Evolutionary conservation across 2,888 invertebrate species (phyloP), one percentile per base, ranked within the genome.

Genomic region (Xanthorhoe spadicearia): DNA sequence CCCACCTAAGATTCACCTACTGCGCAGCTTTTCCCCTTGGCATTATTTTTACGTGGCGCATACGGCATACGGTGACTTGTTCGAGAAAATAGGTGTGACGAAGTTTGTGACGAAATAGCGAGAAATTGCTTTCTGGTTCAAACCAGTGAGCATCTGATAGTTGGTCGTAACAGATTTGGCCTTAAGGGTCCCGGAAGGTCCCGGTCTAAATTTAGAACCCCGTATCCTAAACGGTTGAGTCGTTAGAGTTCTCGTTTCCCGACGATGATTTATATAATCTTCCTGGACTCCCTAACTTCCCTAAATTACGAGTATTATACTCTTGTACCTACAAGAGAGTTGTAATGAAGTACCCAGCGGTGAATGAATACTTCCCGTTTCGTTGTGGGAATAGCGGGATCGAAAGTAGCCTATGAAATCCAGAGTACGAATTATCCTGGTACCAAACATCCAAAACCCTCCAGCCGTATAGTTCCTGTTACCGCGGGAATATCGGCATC

Each of bases 191-290:
- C 73, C 56, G 64, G 72, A 68, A 69, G 70, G 69, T n/a, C n/a
- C n/a, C n/a, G n/a, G n/a, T 58, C 57, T 69, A 65, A 66, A 71
- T 55, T 67, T 69, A 70, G 69, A 69, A 43, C 61, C 46, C 60
- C 50, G 38, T 59, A 43, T 64, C 63, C 80, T 87, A 86, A 83
- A 83, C 77, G 70, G 69, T 71, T 72, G 71, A 66, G 70, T 77
- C 70, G 69, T 71, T 72, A 69, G 79, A 86, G 80, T 83, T 77
- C 80, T 80, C 64, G 76, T 78, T 81, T 84, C 83, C 81, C 75
- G 62, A 57, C 63, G 73, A 69, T 70, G 66, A 63, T 66, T 75
- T 48, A n/a, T 50, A 18, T 15, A 5, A 64, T 64, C 61, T 62
- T 66, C 59, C 55, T 50, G 18, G 46, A 43, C 38, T 43, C 13